These are phyloP conservation scores for Eretmocerus hayati DNA, from an alignment of 2,888 invertebrate species.

Conservation along the genomic window DNA sequence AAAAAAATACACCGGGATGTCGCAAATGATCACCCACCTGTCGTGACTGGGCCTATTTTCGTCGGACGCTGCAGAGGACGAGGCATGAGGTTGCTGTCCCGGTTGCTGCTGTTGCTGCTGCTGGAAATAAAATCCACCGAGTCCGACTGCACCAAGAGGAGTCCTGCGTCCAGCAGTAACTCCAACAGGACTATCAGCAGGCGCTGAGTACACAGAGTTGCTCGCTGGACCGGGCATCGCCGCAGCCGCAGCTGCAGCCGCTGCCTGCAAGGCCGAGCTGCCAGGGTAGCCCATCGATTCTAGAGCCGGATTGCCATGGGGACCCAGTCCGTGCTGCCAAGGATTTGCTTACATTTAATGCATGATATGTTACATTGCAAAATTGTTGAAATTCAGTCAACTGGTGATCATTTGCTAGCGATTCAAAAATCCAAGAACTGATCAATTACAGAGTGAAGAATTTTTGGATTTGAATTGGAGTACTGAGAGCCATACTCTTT, in stretches of 20 bases:
- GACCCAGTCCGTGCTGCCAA: slow-evolving; percentile 35
- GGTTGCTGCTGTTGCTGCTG: slow-evolving; percentile 52
- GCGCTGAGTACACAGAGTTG: slow-evolving; percentile 45
- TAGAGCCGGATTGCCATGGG: slow-evolving; percentile 31
- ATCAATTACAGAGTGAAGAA: no score
- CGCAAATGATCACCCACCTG: no score
- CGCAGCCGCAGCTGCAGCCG: slow-evolving; percentile 1
- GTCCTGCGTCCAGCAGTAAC: slow-evolving; percentile 60
- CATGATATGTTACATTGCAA: no score
- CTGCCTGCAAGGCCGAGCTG: no score
- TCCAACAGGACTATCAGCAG: slow-evolving; percentile 47
- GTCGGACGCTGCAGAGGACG: slow-evolving; percentile 52
- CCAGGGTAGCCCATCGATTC: slow-evolving; percentile 16
- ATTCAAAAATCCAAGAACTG: no score
- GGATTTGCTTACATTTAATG: no score
- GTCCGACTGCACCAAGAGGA: slow-evolving; percentile 74
- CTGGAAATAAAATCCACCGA: slow-evolving; percentile 84
- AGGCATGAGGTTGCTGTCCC: slow-evolving; percentile 31
- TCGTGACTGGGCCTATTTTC: slow-evolving; percentile 68
- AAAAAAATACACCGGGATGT: no score
- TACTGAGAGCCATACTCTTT: no score
- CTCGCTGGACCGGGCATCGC: slow-evolving; percentile 20
- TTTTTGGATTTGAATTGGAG: no score
- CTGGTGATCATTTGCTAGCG: no score
- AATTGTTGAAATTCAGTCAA: no score